Conservation (phyloP, 2,113 vertebrate species). For the Hemibates koningsi region DNA sequence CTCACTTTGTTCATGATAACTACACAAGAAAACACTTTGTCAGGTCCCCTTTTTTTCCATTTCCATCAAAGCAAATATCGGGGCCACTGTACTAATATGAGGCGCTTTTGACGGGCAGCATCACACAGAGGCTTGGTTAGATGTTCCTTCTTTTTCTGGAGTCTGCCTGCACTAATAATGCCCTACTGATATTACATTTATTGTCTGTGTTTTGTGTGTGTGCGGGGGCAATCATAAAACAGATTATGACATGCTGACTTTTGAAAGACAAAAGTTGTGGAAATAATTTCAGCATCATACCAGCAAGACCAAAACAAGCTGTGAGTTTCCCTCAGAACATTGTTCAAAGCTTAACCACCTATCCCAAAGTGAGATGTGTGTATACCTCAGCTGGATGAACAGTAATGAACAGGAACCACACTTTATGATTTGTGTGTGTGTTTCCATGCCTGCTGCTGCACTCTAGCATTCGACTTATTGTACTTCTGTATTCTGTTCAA, state of each 20-base stretch:
- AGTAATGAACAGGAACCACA: background rate
- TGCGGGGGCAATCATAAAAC: background rate
- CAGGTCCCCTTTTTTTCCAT: background rate
- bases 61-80: constrained; percentile 3
- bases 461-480: background rate
- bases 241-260: background rate
- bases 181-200: background rate
- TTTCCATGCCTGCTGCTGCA: background rate
- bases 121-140: background rate
- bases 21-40: constrained; percentile 17
- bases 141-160: background rate
- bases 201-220: background rate
- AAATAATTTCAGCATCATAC: background rate
- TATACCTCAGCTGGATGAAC: background rate
- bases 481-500: background rate
- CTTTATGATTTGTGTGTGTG: background rate
- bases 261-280: background rate
- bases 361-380: background rate
- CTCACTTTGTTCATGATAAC: constrained; percentile 34
- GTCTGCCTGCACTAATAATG: background rate
- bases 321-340: background rate
- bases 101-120: background rate
- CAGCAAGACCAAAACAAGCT: background rate
- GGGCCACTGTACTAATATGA: constrained; percentile 2
- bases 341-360: constrained; percentile 22